Evolutionary conservation across 2,113 vertebrate genomes (phyloP).

Genomic region (Suricata suricatta): DNA sequence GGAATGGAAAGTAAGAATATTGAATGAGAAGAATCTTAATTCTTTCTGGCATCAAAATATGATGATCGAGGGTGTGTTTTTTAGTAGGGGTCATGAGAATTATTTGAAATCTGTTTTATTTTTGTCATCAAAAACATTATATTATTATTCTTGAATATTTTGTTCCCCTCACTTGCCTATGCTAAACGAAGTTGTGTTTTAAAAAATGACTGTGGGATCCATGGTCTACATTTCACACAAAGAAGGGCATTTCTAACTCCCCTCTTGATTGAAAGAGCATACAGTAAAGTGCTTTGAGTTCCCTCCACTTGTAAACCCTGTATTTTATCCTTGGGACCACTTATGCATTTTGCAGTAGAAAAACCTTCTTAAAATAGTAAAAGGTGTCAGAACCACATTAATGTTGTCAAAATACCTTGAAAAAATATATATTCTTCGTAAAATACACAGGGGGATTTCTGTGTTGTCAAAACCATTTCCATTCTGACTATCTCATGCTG

Average conservation of each 20-base stretch:
- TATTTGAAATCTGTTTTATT: not conserved
- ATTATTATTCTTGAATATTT: not conserved
- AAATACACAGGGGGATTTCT: slow-evolving; percentile 27
- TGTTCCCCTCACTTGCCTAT: not conserved
- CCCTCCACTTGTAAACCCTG: not conserved
- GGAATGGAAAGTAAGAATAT: not conserved
- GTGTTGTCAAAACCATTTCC: slow-evolving; percentile 44
- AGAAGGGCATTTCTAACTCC: not conserved
- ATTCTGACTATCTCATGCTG: slow-evolving; percentile 5
- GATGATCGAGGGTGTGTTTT: not conserved
- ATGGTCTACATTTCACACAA: not conserved
- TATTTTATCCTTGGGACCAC: not conserved
- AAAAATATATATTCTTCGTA: not conserved
- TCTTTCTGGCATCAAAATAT: not conserved
- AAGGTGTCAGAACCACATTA: not conserved
- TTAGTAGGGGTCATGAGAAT: not conserved
- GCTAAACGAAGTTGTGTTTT: not conserved
- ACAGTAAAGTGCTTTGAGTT: not conserved
- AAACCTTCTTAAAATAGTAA: slow-evolving; percentile 30
- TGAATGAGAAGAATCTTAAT: not conserved
- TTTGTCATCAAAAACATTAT: not conserved
- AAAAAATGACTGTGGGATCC: not conserved
- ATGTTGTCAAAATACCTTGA: slow-evolving; percentile 39
- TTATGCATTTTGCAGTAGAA: not conserved
- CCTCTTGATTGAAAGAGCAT: not conserved